Base-by-base conservation (phyloP, 2,113 vertebrate species). In the Maccullochella peelii region DNA sequence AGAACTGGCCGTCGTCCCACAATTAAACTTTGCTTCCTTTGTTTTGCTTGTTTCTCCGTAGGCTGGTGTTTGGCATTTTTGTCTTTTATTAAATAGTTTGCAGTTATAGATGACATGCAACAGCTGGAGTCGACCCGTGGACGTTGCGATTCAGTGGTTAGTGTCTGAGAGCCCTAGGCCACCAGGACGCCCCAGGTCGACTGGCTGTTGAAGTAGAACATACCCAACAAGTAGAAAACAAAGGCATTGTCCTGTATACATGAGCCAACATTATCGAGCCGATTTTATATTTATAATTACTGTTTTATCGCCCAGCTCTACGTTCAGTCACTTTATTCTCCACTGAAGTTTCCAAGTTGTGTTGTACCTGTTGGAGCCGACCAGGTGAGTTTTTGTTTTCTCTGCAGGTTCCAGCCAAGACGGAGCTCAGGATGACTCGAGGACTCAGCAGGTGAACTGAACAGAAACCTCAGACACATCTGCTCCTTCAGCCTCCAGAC, bases 361-460 rank as follows among this genome's bases (percentile, higher is more conserved):
- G 8, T 66, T 62, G 9, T 58, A 70, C 50, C 50, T 81, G 25
- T 72, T 27, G 73, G 79, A 42, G 79, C 49, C 38, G n/a, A 63
- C 67, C 59, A 74, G 86, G 79, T 82, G 79, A 88, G 82, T 80
- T 10, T 75, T 2, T 77, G 38, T 76, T 73, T 38, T 30, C 30
- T 85, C 63, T 73, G 62, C 82, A 88, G 77, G 62, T 50, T 68
- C 42, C 7, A 6, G 36, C 5, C 5, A 1, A 1, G 44, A 36
- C 6, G 47, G 18, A 27, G 36, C 20, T 55, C 55, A 42, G 25
- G 77, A 33, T 0, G 40, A 83, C 6, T 52, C 16, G 0, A 59
- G 49, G 62, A 73, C 42, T 74, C 61, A 11, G 30, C 68, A n/a
- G 59, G 33, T 50, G 36, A 72, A 10, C 33, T 23, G 44, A 79